These are phyloP conservation scores for Gnathonemus echidnorhynchus DNA, from an alignment of 2,113 vertebrate genomes.

Conservation along the genomic window DNA sequence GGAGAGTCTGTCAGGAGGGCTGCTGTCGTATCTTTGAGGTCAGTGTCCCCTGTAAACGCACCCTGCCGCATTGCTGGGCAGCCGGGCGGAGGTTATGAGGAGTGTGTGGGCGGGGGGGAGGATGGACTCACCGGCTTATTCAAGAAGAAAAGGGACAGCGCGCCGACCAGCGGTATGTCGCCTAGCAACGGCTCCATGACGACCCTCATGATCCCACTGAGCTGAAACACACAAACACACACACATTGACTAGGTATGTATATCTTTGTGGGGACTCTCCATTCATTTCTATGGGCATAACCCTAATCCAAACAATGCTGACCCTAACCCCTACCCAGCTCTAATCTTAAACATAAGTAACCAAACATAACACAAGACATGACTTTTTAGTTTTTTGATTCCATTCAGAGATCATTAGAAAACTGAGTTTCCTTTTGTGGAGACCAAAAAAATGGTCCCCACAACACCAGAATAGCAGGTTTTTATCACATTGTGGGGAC, in stretches of 20 bases:
- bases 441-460: too few species aligned
- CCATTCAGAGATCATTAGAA: background rate
- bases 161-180: conserved; percentile 77
- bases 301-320: background rate
- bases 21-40: background rate
- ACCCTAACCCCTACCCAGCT: background rate
- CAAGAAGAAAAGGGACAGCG: conserved; percentile 77
- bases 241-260: background rate
- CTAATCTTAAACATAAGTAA: background rate
- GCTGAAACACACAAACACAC: conserved; percentile 43
- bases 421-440: background rate
- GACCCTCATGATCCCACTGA: conserved; percentile 76
- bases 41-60: background rate
- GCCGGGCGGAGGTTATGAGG: background rate
- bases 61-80: background rate
- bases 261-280: background rate
- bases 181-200: conserved; percentile 79
- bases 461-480: background rate
- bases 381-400: background rate
- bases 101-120: background rate
- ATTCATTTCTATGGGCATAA: background rate
- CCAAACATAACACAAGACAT: too few species aligned
- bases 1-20: background rate
- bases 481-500: background rate
- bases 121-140: conserved; percentile 69